Conservation (phyloP, 2,113 vertebrate species). For the Pipra filicauda region DNA sequence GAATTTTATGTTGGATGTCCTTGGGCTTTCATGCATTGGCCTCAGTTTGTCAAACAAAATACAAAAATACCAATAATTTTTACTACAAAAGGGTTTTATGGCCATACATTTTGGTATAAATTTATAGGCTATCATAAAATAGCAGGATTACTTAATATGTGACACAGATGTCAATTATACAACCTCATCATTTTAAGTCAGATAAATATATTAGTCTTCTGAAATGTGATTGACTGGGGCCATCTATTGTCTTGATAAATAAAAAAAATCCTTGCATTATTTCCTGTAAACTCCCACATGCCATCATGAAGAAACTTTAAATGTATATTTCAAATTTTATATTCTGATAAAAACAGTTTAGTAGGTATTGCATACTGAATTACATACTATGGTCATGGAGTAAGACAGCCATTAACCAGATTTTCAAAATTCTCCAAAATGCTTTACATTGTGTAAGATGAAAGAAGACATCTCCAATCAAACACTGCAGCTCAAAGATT, state of each 20-base stretch:
- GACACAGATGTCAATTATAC: background rate
- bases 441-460: background rate
- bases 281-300: background rate
- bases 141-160: background rate
- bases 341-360: background rate
- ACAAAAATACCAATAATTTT: background rate
- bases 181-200: background rate
- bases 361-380: background rate
- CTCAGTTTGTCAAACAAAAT: background rate
- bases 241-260: background rate
- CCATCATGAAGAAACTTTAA: background rate
- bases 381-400: background rate
- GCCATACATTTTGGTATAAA: background rate
- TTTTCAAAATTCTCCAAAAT: background rate
- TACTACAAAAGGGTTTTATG: background rate
- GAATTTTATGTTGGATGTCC: background rate
- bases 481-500: background rate
- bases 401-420: background rate
- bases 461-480: background rate
- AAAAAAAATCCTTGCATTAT: background rate
- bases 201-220: background rate
- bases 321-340: background rate
- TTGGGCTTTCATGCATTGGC: background rate
- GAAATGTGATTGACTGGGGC: background rate
- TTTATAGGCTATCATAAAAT: background rate